A percentile compares a stretch with the other conserved stretches of the same genome.
Conservation (phyloP, 2,888 invertebrate genomes). For the Amblyteles armatorius region DNA sequence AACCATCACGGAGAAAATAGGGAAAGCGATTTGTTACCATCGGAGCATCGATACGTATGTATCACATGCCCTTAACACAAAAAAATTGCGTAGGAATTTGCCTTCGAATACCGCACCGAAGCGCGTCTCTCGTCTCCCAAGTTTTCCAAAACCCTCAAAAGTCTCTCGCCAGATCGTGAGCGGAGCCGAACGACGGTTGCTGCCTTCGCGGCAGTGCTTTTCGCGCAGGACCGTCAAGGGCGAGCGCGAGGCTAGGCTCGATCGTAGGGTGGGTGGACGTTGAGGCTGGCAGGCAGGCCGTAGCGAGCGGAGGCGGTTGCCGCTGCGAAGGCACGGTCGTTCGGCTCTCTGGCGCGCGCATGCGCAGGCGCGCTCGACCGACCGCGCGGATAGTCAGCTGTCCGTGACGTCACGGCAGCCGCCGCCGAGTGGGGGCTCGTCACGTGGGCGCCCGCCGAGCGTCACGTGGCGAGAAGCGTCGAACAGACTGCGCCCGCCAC, state of each 20-base stretch:
- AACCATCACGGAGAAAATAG: no score
- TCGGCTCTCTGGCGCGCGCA: slow-evolving; percentile 68
- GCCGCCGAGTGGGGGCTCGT: slow-evolving; percentile 65
- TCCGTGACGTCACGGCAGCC: slow-evolving; percentile 80
- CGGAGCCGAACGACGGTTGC: not conserved
- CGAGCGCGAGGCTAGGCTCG: slow-evolving; percentile 42
- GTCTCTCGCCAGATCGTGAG: no score
- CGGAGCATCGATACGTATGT: no score
- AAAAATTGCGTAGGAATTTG: no score
- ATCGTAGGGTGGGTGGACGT: slow-evolving; percentile 21
- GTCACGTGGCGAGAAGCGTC: slow-evolving; percentile 81
- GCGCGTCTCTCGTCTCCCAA: no score
- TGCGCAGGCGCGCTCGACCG: slow-evolving; percentile 46
- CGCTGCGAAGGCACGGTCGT: slow-evolving; percentile 12
- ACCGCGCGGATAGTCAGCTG: slow-evolving; percentile 78
- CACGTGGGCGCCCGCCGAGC: slow-evolving; percentile 78
- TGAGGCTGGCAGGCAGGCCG: slow-evolving; percentile 16
- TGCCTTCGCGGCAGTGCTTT: slow-evolving; percentile 19
- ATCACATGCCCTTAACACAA: no score
- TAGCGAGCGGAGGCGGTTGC: not conserved
- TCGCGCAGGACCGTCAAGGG: slow-evolving; percentile 49
- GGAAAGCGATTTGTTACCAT: no score
- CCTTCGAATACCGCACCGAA: no score
- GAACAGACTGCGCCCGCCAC: slow-evolving; percentile 30
- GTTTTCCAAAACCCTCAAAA: no score